phyloP scores from a whole-genome alignment of 2,797 vertebrate genomes.

The Bothrops alternatus region DNA sequence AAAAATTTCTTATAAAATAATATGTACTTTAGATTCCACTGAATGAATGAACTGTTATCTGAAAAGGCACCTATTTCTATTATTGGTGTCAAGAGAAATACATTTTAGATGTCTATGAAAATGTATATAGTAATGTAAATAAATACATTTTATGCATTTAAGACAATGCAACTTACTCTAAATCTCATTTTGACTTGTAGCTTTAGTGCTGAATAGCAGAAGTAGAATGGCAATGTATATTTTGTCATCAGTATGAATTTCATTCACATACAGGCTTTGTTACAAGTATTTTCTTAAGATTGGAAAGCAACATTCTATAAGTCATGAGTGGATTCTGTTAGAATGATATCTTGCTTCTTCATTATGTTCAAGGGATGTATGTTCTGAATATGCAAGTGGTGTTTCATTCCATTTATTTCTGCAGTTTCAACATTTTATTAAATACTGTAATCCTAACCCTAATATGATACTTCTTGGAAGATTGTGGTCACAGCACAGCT shows the following conservation, averaged over 20 bases:
- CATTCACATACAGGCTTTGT: neutral
- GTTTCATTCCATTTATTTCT: neutral
- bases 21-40: rapidly evolving
- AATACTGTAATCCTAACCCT: neutral
- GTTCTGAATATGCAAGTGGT: neutral
- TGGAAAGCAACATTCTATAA: neutral
- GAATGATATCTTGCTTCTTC: neutral
- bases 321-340: neutral
- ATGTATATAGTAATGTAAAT: neutral
- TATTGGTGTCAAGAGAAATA: neutral
- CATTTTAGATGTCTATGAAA: neutral
- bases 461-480: neutral
- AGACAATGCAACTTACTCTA: neutral
- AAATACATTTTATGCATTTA: neutral
- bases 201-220: neutral
- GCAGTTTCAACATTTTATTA: neutral
- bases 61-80: neutral
- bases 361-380: neutral
- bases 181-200: neutral
- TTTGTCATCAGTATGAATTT: neutral
- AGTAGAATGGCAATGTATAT: neutral
- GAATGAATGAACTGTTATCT: neutral
- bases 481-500: neutral
- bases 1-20: neutral
- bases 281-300: neutral